Percentiles rank a stretch among this genome's conserved stretches.
These are phyloP conservation scores for Galendromus occidentalis DNA, from an alignment of 1,140 invertebrate species.

Conservation along the genomic window DNA sequence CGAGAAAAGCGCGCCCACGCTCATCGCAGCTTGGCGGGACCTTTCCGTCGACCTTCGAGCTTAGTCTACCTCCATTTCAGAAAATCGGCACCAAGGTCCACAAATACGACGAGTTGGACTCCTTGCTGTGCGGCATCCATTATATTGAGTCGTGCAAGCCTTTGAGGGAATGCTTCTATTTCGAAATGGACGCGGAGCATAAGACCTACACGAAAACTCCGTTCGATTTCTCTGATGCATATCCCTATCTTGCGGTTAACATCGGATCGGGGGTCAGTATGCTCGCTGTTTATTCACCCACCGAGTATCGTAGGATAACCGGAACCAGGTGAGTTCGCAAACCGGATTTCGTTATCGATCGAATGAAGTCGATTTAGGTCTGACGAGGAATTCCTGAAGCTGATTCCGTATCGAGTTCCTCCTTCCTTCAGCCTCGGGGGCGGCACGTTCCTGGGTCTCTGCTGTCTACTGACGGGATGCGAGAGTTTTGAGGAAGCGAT, in stretches of 20 bases:
- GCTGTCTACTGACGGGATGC: slow-evolving; percentile 83
- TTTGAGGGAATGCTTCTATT: slow-evolving; percentile 78
- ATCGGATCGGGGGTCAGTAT: slow-evolving; percentile 94
- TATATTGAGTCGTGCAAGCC: slow-evolving; percentile 76
- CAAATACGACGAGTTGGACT: slow-evolving; percentile 92
- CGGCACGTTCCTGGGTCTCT: slow-evolving; percentile 88
- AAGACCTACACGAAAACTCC: slow-evolving; percentile 44
- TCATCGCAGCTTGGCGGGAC: neutral
- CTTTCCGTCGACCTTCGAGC: slow-evolving; percentile 19
- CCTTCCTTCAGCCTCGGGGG: slow-evolving; percentile 59
- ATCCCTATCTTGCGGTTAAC: slow-evolving; percentile 92
- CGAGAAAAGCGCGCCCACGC: neutral
- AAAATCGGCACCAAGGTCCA: slow-evolving; percentile 78
- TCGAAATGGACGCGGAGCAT: slow-evolving; percentile 50
- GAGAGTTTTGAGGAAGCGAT: slow-evolving; percentile 95
- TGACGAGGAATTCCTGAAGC: too few relatives aligned
- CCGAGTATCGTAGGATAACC: slow-evolving; percentile 74
- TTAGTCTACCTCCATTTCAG: slow-evolving; percentile 33
- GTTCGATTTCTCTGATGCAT: slow-evolving; percentile 74
- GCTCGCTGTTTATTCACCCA: slow-evolving; percentile 70
- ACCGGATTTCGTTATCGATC: too few relatives aligned
- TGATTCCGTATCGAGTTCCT: too few relatives aligned
- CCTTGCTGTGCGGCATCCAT: slow-evolving; percentile 78
- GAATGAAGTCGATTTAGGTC: too few relatives aligned
- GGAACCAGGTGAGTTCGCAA: slow-evolving; percentile 69